These are phyloP conservation scores for Gulo gulo DNA, from an alignment of 2,113 vertebrate species.

Conservation along the genomic window DNA sequence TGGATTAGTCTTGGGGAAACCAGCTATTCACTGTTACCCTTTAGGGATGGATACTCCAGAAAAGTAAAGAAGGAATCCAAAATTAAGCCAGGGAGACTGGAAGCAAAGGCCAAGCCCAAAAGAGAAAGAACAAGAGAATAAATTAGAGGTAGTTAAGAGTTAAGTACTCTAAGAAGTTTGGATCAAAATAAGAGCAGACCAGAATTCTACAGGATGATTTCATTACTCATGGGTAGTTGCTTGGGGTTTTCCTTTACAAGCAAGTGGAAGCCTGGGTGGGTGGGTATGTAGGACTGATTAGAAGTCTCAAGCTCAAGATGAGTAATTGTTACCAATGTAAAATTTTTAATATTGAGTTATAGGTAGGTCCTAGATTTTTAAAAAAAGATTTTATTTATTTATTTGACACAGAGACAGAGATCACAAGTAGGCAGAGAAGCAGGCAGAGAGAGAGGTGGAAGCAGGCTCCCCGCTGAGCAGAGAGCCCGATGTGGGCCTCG, in stretches of 20 bases:
- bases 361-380: neutral
- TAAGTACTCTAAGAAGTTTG: neutral
- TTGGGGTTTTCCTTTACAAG: neutral
- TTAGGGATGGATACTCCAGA: neutral
- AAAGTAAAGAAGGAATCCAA: neutral
- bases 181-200: neutral
- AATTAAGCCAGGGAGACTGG: neutral
- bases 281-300: neutral
- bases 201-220: neutral
- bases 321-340: neutral
- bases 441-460: too few species aligned
- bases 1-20: neutral
- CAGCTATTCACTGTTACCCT: neutral
- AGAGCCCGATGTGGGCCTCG: too few species aligned
- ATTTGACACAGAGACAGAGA: too few species aligned
- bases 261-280: neutral
- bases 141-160: neutral
- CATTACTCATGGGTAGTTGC: neutral
- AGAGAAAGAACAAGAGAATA: neutral
- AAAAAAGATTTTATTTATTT: too few species aligned
- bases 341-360: neutral
- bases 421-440: too few species aligned
- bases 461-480: too few species aligned
- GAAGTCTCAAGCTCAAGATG: neutral
- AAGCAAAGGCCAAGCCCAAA: neutral